phyloP scores from a whole-genome alignment of 2,888 invertebrate species.

The Lycophotia porphyrea region DNA sequence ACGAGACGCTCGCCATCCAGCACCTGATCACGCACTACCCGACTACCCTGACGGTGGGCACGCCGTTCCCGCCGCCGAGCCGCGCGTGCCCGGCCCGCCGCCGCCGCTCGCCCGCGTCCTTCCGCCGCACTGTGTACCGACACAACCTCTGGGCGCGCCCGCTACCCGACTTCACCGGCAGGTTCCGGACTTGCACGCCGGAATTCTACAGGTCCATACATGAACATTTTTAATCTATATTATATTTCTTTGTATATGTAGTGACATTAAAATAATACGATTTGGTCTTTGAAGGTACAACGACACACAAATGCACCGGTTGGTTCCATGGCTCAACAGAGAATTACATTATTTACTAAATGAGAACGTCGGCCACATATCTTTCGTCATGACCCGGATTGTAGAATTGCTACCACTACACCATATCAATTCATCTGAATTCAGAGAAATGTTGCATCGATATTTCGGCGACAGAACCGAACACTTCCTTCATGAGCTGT shows the following conservation, averaged over 20 bases:
- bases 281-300: slow-evolving; percentile 91
- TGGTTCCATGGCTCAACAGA: slow-evolving; percentile 96
- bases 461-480: slow-evolving; percentile 93
- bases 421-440: slow-evolving; percentile 92
- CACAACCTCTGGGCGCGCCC: slow-evolving; percentile 94
- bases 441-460: slow-evolving; percentile 92
- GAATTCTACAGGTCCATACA: slow-evolving; percentile 92
- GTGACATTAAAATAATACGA: slow-evolving; percentile 5
- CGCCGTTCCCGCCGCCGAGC: slow-evolving; percentile 69
- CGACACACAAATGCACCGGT: slow-evolving; percentile 94
- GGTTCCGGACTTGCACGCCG: slow-evolving; percentile 93
- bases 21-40: slow-evolving; percentile 88
- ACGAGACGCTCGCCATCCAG: slow-evolving; percentile 91
- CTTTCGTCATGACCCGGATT: slow-evolving; percentile 92
- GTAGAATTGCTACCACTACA: slow-evolving; percentile 92
- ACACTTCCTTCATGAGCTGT: slow-evolving; percentile 97
- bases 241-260: not conserved
- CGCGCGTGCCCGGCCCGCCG: slow-evolving; percentile 71
- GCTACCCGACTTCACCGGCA: slow-evolving; percentile 92
- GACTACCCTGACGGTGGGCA: slow-evolving; percentile 76
- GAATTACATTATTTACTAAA: slow-evolving; percentile 95
- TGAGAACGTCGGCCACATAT: slow-evolving; percentile 91
- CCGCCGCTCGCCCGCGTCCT: slow-evolving; percentile 84
- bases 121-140: slow-evolving; percentile 93
- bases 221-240: not conserved